These are phyloP conservation scores for Eristalis pertinax DNA, from an alignment of 2,888 invertebrate genomes.

Conservation along the genomic window DNA sequence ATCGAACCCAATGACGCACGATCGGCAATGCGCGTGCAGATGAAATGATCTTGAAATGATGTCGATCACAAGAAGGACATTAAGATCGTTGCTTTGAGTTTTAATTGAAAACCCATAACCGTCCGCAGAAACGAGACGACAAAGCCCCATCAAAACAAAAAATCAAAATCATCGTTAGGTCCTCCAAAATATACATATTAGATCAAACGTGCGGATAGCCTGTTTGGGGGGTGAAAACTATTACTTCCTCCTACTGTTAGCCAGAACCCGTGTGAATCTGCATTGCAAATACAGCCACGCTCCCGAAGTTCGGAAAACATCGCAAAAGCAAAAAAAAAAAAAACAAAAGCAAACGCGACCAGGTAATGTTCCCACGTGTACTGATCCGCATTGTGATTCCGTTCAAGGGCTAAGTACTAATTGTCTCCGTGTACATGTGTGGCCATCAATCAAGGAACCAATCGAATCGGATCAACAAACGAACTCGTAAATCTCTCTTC, in stretches of 20 bases:
- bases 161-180: background rate
- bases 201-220: constrained; percentile 23
- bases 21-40: background rate
- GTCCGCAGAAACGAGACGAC: background rate
- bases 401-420: background rate
- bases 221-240: background rate
- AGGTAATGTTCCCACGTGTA: background rate
- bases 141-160: background rate
- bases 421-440: background rate
- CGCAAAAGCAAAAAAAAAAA: too few relatives aligned
- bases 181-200: background rate
- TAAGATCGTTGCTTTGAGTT: background rate
- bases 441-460: background rate
- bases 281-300: constrained; percentile 16
- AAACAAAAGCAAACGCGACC: background rate
- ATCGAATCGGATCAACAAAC: background rate
- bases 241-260: background rate
- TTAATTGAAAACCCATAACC: background rate
- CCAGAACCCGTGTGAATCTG: background rate
- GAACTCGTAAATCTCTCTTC: background rate
- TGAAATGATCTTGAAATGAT: background rate
- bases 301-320: background rate
- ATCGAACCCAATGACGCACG: background rate
- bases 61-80: constrained; percentile 6
- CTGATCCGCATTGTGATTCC: background rate